Evolutionary conservation across 2,888 invertebrate genomes (phyloP), one percentile per base, ranked within the genome.

Genomic region (Patella ulyssiponensis): DNA sequence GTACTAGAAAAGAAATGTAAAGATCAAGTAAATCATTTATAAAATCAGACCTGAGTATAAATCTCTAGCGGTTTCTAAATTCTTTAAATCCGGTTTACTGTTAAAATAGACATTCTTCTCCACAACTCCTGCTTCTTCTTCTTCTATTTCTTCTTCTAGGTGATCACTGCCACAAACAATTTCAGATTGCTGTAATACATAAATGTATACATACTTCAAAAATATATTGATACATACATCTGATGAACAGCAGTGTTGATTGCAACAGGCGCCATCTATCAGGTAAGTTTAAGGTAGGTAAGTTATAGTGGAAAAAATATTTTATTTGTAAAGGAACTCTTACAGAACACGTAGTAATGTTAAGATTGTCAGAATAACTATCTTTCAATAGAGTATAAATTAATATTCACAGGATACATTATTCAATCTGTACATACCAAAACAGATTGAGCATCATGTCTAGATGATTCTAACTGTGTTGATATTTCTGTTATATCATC

Each of bases 51-150:
- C 64, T 23, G 64, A 23, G 23, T 64, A 64, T 9, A 44, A 44
- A 20, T 64, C 64, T 64, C 64, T 64, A 23, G 64, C 64, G 14
- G 64, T 64, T 64, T 64, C 64, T 64, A 64, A 23, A 20, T 75
- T 75, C 76, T 81, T 79, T 7, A 75, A 54, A 53, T 81, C 78
- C 0, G 79, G 78, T 64, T 73, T 74, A 52, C 79, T 76, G 71
- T 71, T 74, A 72, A 79, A 79, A 69, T 71, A 70, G 23, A 81
- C 81, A 74, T 78, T 81, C 44, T 79, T 77, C 76, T 81, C 81
- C 44, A 76, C 33, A 15, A 71, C 52, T 33, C 71, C 71, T 58
- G 20, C 52, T 27, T 58, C 44, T 56, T 71, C 54, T 23, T 53
- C 54, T 15, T 71, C 76, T 17, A 15, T 33, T 5, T 71, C 33